A percentile compares a stretch with the other conserved stretches of the same genome.
These are phyloP conservation scores for Anabacerthia variegaticeps DNA, from an alignment of 2,797 vertebrate species.

Conservation along the genomic window DNA sequence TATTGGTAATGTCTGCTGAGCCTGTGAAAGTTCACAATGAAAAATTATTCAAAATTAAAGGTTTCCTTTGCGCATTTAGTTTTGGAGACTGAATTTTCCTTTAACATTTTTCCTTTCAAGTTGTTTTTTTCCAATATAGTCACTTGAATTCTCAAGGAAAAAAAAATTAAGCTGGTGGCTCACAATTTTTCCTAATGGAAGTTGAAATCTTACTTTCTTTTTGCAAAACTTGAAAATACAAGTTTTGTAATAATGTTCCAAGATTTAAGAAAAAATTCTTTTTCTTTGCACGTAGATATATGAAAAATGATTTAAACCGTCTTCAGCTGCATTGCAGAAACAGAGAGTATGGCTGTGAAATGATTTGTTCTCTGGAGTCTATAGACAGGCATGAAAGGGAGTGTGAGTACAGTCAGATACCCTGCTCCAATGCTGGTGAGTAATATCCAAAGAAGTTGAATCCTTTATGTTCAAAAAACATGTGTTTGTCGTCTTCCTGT, in stretches of 20 bases:
- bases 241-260: not conserved
- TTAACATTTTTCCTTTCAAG: not conserved
- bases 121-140: not conserved
- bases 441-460: not conserved
- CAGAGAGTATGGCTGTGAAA: conserved; percentile 83
- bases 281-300: conserved; percentile 79
- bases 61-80: not conserved
- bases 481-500: not conserved
- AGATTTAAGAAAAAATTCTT: not conserved
- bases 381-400: conserved; percentile 86
- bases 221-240: not conserved
- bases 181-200: not conserved
- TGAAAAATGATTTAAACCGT: conserved; percentile 89
- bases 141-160: not conserved
- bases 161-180: not conserved
- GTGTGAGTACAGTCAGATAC: conserved; percentile 84
- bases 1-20: not conserved
- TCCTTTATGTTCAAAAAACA: not conserved
- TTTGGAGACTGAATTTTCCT: not conserved
- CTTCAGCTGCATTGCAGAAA: conserved; percentile 90
- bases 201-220: not conserved
- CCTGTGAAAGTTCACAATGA: not conserved
- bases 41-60: not conserved
- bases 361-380: conserved; percentile 86
- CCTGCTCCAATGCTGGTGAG: conserved; percentile 85